Evolutionary conservation across 2,888 invertebrate species (phyloP).

Genomic region (Halictus quadricinctus): DNA sequence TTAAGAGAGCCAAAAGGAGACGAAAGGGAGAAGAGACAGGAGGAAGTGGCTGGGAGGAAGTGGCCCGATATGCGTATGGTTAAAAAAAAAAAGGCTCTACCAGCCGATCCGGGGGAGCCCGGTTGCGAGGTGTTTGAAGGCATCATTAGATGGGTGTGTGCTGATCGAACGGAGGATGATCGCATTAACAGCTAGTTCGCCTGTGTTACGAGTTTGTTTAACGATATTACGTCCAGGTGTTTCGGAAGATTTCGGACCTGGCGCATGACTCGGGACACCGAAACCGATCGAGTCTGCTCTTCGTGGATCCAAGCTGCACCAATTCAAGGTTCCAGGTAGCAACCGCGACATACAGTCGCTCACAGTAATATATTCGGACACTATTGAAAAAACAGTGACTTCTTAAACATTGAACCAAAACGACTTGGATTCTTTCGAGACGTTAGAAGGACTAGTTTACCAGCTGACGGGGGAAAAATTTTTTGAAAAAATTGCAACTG

Average conservation of each 20-base stretch:
- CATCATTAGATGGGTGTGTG: conserved; percentile 65
- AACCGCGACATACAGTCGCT: background rate
- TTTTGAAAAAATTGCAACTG: too few species aligned
- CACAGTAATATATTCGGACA: background rate
- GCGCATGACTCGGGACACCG: background rate
- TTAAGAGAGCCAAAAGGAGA: conserved; percentile 71
- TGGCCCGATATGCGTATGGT: background rate
- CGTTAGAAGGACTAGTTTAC: background rate
- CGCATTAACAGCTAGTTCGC: conserved; percentile 69
- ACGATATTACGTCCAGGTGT: conserved; percentile 58
- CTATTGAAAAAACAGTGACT: too few species aligned
- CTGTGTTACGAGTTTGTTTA: conserved; percentile 69
- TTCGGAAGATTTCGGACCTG: conserved; percentile 7
- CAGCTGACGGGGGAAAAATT: too few species aligned
- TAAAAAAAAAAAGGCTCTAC: conserved; percentile 32
- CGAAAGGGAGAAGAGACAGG: conserved; percentile 49
- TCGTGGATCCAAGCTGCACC: background rate
- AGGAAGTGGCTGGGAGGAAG: conserved; percentile 46
- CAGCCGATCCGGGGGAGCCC: conserved; percentile 43
- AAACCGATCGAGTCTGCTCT: background rate
- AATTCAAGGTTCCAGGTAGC: background rate
- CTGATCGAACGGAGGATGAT: conserved; percentile 52
- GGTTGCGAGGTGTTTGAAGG: conserved; percentile 53
- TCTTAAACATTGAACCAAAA: background rate
- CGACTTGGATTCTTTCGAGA: background rate